These are phyloP conservation scores for Nasalis larvatus DNA, from an alignment of 2,113 vertebrate species.

Conservation along the genomic window DNA sequence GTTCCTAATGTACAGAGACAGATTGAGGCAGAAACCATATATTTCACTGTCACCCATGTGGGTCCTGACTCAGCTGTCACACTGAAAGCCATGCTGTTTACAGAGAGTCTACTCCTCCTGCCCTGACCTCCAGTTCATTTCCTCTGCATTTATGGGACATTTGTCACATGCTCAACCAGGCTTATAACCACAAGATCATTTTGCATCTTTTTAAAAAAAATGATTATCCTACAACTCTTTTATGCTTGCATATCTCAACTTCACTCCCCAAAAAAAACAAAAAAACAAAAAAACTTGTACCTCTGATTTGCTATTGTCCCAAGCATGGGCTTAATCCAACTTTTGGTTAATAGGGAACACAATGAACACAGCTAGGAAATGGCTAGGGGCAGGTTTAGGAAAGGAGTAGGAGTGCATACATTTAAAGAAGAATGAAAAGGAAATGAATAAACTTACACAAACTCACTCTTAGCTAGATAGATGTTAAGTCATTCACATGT, in stretches of 20 bases:
- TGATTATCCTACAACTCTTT: neutral
- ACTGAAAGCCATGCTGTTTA: neutral
- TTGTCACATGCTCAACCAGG: neutral
- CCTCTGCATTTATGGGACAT: neutral
- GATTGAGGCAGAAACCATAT: fast-evolving
- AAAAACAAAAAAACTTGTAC: neutral
- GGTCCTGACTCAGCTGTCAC: neutral
- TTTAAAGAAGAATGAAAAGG: neutral
- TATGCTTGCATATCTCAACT: neutral
- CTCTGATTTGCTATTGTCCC: neutral
- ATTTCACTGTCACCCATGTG: neutral
- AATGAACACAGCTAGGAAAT: neutral
- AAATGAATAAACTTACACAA: neutral
- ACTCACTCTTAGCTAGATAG: no score
- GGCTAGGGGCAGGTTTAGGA: neutral
- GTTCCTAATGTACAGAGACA: fast-evolving
- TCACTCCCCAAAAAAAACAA: neutral
- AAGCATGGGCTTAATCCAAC: neutral
- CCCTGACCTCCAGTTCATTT: neutral
- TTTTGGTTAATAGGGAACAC: neutral
- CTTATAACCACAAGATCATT: neutral
- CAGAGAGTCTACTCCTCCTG: neutral
- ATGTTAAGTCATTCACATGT: neutral
- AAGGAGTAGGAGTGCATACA: neutral
- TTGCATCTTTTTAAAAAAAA: neutral